Base-by-base conservation (phyloP, 2,888 invertebrate genomes). In the Oeneis ivallda region DNA sequence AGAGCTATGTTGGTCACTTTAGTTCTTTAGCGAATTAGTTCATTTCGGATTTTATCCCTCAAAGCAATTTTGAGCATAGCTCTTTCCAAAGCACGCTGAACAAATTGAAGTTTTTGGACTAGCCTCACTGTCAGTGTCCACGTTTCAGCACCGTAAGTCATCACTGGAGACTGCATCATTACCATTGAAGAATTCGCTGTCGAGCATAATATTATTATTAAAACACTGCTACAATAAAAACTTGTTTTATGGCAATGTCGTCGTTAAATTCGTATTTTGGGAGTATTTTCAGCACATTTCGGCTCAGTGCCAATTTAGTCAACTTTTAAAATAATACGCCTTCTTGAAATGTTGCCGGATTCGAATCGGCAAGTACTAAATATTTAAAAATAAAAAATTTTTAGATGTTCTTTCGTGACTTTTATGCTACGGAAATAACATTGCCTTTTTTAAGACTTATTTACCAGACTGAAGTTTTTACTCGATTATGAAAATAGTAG, bases 251-350 rank as follows among this genome's bases (percentile, higher is more conserved):
- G 54, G 37, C 11, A 17, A 54, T 37, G 17, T n/a, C 10, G 10
- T 15, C 37, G 39, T 37, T 39, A 54, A 54, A 54, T 54, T 11
- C 54, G 37, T 37, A 54, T 52, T 54, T 54, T 54, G 37, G 37
- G 54, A 47, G 9, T 10, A 15, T 37, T 54, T 54, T 39, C 37
- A 17, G 15, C 15, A 4, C 37, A 17, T 54, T 9, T 54, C 54
- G 54, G 54, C 54, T 15, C 54, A 37, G 37, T 54, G 54, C 54
- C 54, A 54, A 54, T 54, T 54, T 37, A 54, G 54, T 10, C 11
- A 17, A 37, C 34, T 37, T 11, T 54, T 10, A 54, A 54, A 26
- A 26, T 26, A 26, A 37, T 47, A 54, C 4, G 15, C 10, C 17
- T 37, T 17, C 37, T 54, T 37, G 15, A 37, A 17, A 37, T 37